Conservation (phyloP, 2,888 invertebrate species). For the Macaria notata region DNA sequence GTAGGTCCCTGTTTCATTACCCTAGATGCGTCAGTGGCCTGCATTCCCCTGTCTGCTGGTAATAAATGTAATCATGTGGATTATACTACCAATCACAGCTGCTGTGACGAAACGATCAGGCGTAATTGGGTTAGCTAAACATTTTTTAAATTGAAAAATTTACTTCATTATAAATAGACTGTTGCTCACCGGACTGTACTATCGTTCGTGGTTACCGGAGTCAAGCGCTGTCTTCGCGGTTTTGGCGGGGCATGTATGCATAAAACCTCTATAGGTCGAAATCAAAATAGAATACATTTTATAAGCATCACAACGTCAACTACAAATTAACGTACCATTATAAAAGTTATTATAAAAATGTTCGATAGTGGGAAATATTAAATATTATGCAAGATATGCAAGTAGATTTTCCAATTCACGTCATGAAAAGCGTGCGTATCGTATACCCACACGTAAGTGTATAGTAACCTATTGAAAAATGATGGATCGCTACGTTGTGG, state of each 20-base stretch:
- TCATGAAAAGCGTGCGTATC: neutral
- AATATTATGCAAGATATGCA: neutral
- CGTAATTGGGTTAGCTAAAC: no score
- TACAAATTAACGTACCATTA: no score
- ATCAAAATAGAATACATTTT: no score
- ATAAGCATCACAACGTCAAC: no score
- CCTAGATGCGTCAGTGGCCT: conserved; percentile 44
- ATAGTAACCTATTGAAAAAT: neutral
- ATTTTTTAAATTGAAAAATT: no score
- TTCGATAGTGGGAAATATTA: no score
- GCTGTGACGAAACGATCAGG: no score
- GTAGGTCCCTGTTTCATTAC: conserved; percentile 50
- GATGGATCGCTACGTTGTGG: neutral
- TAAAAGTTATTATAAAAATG: no score
- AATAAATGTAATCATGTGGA: conserved; percentile 10
- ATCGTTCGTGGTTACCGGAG: neutral
- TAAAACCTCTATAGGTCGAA: no score
- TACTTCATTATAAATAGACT: no score
- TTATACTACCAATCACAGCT: neutral
- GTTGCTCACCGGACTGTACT: neutral
- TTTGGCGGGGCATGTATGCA: no score
- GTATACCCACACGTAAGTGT: neutral
- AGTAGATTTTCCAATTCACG: neutral
- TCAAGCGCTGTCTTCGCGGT: no score
- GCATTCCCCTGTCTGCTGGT: conserved; percentile 14